Evolutionary conservation across 2,888 invertebrate genomes (phyloP), one percentile per base, ranked within the genome.

Genomic region (Brachyptera risi): DNA sequence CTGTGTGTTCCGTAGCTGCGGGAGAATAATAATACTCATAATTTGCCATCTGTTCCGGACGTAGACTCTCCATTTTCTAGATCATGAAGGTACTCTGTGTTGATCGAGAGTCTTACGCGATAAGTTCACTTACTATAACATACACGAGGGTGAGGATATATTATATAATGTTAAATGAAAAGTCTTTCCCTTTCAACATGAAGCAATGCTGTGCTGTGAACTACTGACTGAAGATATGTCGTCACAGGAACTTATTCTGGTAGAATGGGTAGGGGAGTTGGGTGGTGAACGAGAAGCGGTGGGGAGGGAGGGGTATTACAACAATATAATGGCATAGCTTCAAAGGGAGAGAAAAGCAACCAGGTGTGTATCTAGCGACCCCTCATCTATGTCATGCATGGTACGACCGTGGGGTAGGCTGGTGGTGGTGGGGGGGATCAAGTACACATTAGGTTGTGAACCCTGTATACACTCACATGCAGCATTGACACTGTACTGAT

Each of bases 361-460:
- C 62, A 62, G 62, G 62, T 62, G 62, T 62, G 59, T 58, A 27
- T 58, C 54, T 24, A 26, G 50, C 54, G 35, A 54, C 54, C 54
- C 54, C 54, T 54, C 54, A 54, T 54, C 37, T 38, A 23, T 54
- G 54, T 35, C 35, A 35, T 21, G 54, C 35, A 21, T 37, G 51
- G n/a, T n/a, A n/a, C n/a, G 35, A 44, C 19, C 11, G n/a, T 17
- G 47, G 47, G 47, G 47, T 3, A 3, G 17, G 5, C 3, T 19
- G 21, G 47, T 21, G 47, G 24, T 13, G 51, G 47, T 3, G 27
- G 26, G 54, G 9, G 42, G 56, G 54, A 26, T 24, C 21, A 17
- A 60, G 47, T 47, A 61, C 56, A 47, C 60, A 56, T 19, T 17
- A 42, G 42, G 42, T 42, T 42, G 42, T 47, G 47, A 47, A 17